Conservation (phyloP, 2,888 invertebrate genomes). For the Masnerella sp. region DNA sequence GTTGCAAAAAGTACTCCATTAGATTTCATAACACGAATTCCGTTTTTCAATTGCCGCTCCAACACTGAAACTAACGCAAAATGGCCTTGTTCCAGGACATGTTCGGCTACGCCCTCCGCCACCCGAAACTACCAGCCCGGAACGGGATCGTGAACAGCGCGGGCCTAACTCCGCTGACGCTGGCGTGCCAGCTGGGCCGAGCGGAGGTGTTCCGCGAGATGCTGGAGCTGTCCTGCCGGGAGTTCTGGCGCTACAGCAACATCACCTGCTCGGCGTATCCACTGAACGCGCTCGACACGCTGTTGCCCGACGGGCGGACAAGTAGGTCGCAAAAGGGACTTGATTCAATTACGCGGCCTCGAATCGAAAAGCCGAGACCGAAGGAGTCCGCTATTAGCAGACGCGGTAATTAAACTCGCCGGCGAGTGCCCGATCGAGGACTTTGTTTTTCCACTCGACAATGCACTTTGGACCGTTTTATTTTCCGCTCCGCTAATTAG, state of each 20-base stretch:
- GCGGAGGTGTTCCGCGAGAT: slow-evolving; percentile 98
- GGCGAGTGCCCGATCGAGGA: slow-evolving; percentile 31
- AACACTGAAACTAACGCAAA: no score
- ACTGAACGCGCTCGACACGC: slow-evolving; percentile 95
- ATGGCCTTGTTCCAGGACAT: slow-evolving; percentile 87
- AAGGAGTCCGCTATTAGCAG: slow-evolving; percentile 37
- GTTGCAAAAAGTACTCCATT: no score
- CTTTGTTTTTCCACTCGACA: slow-evolving; percentile 45
- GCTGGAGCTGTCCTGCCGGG: slow-evolving; percentile 95
- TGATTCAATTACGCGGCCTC: slow-evolving; percentile 58
- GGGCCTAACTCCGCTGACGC: slow-evolving; percentile 95
- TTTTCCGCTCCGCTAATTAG: background rate
- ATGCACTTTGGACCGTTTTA: slow-evolving; percentile 37
- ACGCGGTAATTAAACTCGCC: slow-evolving; percentile 41
- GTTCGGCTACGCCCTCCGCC: slow-evolving; percentile 98
- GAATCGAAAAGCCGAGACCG: slow-evolving; percentile 55
- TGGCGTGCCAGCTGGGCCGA: slow-evolving; percentile 97
- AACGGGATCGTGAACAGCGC: slow-evolving; percentile 93
- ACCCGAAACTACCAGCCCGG: slow-evolving; percentile 95
- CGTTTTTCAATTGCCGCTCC: no score
- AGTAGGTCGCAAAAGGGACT: slow-evolving; percentile 82
- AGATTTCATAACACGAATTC: no score
- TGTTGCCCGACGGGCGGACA: slow-evolving; percentile 95
- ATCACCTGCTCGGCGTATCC: slow-evolving; percentile 99
- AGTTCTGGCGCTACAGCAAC: slow-evolving; percentile 99